A percentile compares a stretch with the other conserved stretches of the same genome.
These are phyloP conservation scores for Baryphthengus martii DNA, from an alignment of 2,113 vertebrate species.

Conservation along the genomic window DNA sequence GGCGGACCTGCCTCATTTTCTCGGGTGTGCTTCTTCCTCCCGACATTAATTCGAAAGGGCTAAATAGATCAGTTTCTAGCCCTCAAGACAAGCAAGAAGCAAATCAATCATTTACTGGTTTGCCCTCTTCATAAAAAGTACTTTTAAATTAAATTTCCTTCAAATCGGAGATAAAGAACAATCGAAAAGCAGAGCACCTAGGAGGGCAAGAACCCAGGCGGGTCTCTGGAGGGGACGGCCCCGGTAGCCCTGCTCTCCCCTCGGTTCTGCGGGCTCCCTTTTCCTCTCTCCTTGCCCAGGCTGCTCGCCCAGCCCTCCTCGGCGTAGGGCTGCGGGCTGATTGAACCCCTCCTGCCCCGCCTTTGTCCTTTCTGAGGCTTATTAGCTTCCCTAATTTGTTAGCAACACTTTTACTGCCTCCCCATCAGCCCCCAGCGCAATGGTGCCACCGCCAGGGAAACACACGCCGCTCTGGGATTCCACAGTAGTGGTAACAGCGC, in stretches of 20 bases:
- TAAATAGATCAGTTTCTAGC: neutral
- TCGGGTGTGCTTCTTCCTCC: neutral
- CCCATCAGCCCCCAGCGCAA: neutral
- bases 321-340: neutral
- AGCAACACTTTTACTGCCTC: neutral
- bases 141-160: neutral
- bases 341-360: neutral
- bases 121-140: neutral
- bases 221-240: neutral
- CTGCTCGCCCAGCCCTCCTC: neutral
- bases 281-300: neutral
- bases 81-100: neutral
- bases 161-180: neutral
- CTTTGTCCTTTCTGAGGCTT: neutral
- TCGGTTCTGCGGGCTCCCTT: neutral
- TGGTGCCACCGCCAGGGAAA: neutral
- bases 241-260: neutral
- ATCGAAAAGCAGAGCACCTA: neutral
- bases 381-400: neutral
- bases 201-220: neutral
- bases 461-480: neutral
- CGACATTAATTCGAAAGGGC: constrained; percentile 1
- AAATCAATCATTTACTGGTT: constrained; percentile 27
- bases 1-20: constrained; percentile 42
- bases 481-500: rapidly evolving